phyloP scores from a whole-genome alignment of 2,888 invertebrate species.

The Heliothis peltigera region DNA sequence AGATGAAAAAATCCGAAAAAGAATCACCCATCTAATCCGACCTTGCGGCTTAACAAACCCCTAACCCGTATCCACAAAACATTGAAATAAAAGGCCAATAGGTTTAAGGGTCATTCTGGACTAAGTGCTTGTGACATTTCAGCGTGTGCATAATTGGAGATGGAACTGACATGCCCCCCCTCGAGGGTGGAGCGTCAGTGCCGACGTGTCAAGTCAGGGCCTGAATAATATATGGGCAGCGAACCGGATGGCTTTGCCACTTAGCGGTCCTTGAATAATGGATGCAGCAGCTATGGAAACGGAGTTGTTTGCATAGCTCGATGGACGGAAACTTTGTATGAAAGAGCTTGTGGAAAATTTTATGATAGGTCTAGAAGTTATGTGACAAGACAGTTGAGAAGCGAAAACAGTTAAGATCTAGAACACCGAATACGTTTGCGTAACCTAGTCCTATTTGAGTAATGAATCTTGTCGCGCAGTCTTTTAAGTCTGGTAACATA shows the following conservation, averaged over 20 bases:
- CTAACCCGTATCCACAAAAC: constrained; percentile 78
- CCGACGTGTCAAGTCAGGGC: constrained; percentile 87
- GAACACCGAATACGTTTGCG: background rate
- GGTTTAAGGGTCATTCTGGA: constrained; percentile 86
- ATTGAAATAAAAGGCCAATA: constrained; percentile 87
- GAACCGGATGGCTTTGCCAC: constrained; percentile 87
- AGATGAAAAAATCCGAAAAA: constrained; percentile 50
- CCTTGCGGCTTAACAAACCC: constrained; percentile 59
- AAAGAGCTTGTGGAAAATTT: constrained; percentile 10
- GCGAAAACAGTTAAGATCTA: background rate
- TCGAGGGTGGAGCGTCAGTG: constrained; percentile 72
- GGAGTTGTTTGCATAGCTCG: constrained; percentile 60
- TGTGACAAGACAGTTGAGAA: no score
- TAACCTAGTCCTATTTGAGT: no score
- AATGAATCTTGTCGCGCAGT: no score
- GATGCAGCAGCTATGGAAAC: constrained; percentile 72
- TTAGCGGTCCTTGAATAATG: constrained; percentile 86
- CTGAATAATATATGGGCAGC: constrained; percentile 87
- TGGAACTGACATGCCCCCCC: constrained; percentile 80
- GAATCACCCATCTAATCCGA: constrained; percentile 49
- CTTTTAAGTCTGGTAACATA: background rate
- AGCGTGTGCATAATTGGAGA: constrained; percentile 87
- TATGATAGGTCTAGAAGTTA: background rate
- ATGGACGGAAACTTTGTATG: constrained; percentile 2
- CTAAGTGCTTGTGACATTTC: constrained; percentile 86